Evolutionary conservation across 2,797 vertebrate species (phyloP), one percentile per base, ranked within the genome.

Genomic region (Luscinia megarhynchos): DNA sequence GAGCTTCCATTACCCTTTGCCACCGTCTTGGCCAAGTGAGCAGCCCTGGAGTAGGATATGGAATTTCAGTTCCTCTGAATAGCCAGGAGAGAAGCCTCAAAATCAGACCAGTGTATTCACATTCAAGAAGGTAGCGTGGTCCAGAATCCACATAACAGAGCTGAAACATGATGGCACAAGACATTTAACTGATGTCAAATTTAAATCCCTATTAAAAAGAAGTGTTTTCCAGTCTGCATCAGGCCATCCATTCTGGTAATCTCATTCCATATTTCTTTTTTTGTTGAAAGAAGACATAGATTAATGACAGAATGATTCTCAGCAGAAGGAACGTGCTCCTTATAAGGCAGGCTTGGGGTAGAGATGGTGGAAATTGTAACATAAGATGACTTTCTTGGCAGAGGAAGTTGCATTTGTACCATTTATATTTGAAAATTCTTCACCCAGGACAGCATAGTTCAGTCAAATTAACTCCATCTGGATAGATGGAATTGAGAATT

Each of bases 201-300:
- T 91, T 96, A 97, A 96, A 98, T 96, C 94, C 95, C 95, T 92
- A 84, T 97, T 97, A 97, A 96, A 93, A 96, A 97, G 84, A 93
- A 94, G 87, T 86, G 91, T 95, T 97, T 85, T 97, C 86, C 94
- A 93, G 91, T 96, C 94, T 93, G 95, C 93, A 96, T 87, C 74
- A 97, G 95, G 85, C 96, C 91, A 97, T 97, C 96, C 95, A 97
- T 97, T 93, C 90, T 88, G 89, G 89, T 97, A 97, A 98, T 97
- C 96, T 97, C 94, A 94, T 98, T 96, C 91, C 95, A 95, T 97
- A 97, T 97, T 98, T 98, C 96, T 96, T 95, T 96, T 93, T 94
- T 94, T 97, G 94, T 95, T 97, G 96, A 97, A 97, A 97, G 94
- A 94, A 97, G 95, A 80, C 69, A 7, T 92, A 97, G 96, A 97